Evolutionary conservation across 2,113 vertebrate species (phyloP).

Genomic region (Benitochromis conjunctus): DNA sequence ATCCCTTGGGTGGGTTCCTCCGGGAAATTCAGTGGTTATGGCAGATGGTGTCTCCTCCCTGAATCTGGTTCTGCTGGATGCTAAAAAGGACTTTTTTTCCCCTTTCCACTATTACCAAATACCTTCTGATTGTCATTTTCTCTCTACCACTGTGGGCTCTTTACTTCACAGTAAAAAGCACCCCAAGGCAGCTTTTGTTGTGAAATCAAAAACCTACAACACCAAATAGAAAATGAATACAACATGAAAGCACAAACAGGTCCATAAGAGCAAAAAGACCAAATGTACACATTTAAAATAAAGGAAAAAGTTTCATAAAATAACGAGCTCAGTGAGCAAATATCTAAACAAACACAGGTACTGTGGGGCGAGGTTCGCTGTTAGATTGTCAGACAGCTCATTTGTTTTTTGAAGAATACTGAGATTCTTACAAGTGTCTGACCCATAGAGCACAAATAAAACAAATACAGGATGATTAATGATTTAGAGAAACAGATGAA

Average conservation of each 20-base stretch:
- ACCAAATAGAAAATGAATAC: background rate
- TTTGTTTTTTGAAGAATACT: background rate
- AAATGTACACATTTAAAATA: background rate
- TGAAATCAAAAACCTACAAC: background rate
- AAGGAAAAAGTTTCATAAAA: background rate
- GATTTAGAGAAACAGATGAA: background rate
- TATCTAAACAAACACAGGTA: background rate
- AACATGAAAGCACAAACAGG: background rate
- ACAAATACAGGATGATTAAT: background rate
- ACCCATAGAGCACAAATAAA: background rate
- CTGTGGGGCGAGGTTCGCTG: background rate
- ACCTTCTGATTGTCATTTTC: background rate
- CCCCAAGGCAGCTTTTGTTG: background rate
- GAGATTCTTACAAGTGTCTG: background rate
- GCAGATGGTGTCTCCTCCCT: background rate
- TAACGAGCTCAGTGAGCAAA: background rate
- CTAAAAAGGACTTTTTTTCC: too few relatives aligned
- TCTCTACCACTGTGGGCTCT: accelerated
- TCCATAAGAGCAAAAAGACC: background rate
- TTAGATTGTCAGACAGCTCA: background rate
- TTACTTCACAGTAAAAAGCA: background rate
- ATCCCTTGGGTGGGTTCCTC: too few relatives aligned
- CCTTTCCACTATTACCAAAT: background rate
- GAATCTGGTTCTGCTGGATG: background rate
- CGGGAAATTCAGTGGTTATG: too few relatives aligned